Base-by-base conservation (phyloP, 2,888 invertebrate species). In the Ectemnius continuus region DNA sequence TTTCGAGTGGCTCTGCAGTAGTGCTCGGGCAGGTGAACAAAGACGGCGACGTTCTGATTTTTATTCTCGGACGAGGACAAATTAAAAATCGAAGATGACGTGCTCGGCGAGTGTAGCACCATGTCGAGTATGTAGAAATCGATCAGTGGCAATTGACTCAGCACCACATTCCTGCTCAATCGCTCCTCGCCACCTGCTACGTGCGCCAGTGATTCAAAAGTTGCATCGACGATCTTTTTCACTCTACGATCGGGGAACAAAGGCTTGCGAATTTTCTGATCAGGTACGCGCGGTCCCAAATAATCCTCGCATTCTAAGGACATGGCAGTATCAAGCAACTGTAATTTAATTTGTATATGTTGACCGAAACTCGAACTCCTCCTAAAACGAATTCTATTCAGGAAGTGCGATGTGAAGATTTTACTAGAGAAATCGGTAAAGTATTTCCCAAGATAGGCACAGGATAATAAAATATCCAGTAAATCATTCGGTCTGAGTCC, bases 1-100 rank as follows among this genome's bases (percentile, higher is more conserved):
- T 92, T 90, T 59, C 91, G 89, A 57, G 92, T 92, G 73, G 93
- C 92, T 57, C 92, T 92, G 86, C 94, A 94, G 88, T 93, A 95
- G 88, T 95, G 93, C 77, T 95, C 94, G 1, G 95, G 94, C 67
- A 94, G 89, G 86, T 94, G 92, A 69, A 95, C 92, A 66, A 95
- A 88, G 48, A 95, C 81, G 0, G 93, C 94, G 58, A 92, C 91
- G 81, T 92, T 92, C 64, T 92, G 87, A 86, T 93, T 92, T 65
- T 88, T 91, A 36, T 88, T 88, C 5, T 87, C 88, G 60, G 91
- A 91, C 6, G 91, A 86, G 85, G 92, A 92, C 89, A 92, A 92
- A 74, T 92, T 92, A 63, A 91, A 91, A 47, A 91, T 91, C 0
- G 76, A 57, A 2, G 69, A 61, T 0, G 80, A 78, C 0, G 65